Base-by-base conservation (phyloP, 2,113 vertebrate species). In the Geococcyx californianus region DNA sequence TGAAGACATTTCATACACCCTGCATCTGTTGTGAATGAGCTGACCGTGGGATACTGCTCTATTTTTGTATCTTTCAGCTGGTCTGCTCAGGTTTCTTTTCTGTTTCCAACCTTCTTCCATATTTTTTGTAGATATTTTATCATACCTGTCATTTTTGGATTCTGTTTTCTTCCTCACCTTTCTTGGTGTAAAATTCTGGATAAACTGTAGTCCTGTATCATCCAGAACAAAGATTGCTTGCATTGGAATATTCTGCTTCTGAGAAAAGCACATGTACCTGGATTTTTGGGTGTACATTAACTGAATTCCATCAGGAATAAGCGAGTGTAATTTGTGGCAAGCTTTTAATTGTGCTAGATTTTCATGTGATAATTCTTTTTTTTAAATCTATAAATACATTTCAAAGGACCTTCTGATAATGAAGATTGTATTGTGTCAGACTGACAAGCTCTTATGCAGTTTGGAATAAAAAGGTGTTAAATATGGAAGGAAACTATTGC, bases 381-480 rank as follows among this genome's bases (percentile, higher is more conserved):
- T 89, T 80, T 88, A 93, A 90, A 81, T 55, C 44, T 70, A 20
- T 5, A 6, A 97, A 80, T 33, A 26, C 36, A 70, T 74, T 95
- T 93, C 84, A 93, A 92, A 95, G 33, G 47, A 67, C 33, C 19
- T 85, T 95, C 89, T 82, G 67, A 70, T 84, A 67, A 81, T 34
- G 40, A 52, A 75, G 69, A 33, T 21, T 47, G 59, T 79, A 52
- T 54, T 52, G 70, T 90, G 79, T 92, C 77, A 76, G 73, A 54
- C 74, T 64, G 87, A 64, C 70, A 75, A 87, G 67, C 87, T 86
- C 76, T 67, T 87, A 60, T 80, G 70, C 66, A 80, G 89, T 25
- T 31, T 63, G 62, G 75, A 87, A 11, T 33, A 49, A 64, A 49
- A n/a, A 75, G 44, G 76, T 95, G 72, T 94, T 94, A 90, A 93